Conservation (phyloP, 2,797 vertebrate species). For the Benthosema pterotum region DNA sequence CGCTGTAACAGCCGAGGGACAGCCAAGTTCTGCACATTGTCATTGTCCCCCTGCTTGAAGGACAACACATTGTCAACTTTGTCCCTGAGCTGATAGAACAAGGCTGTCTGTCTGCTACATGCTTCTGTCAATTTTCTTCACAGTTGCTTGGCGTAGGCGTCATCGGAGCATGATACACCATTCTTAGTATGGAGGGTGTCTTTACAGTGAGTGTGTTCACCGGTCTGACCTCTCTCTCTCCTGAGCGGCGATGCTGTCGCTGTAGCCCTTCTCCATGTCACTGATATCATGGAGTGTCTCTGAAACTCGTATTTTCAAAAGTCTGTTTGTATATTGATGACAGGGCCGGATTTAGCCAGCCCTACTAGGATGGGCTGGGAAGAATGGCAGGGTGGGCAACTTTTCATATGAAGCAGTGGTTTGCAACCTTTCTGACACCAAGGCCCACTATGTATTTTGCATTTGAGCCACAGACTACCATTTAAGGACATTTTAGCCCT, state of each 20-base stretch:
- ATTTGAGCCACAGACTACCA: too few relatives aligned
- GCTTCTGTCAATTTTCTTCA: too few relatives aligned
- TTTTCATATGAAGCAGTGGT: too few relatives aligned
- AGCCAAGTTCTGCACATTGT: constrained; percentile 3
- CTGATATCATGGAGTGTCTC: not conserved
- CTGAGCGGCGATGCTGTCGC: not conserved
- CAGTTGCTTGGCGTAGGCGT: constrained; percentile 1
- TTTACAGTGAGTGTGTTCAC: not conserved
- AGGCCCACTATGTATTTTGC: too few relatives aligned
- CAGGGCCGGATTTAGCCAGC: too few relatives aligned
- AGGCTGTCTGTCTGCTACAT: too few relatives aligned
- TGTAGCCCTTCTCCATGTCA: not conserved
- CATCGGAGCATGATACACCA: not conserved
- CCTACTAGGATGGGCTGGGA: too few relatives aligned
- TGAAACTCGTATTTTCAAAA: not conserved
- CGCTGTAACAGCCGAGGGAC: not conserved
- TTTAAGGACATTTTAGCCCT: too few relatives aligned
- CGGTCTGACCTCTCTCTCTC: constrained; percentile 3
- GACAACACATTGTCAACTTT: not conserved
- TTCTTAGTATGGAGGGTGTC: not conserved
- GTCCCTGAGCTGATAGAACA: not conserved
- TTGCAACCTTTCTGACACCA: too few relatives aligned
- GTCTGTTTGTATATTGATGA: not conserved
- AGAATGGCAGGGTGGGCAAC: too few relatives aligned
- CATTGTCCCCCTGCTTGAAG: not conserved